These are phyloP conservation scores for Bombus huntii DNA, from an alignment of 1,140 invertebrate genomes.

Conservation along the genomic window DNA sequence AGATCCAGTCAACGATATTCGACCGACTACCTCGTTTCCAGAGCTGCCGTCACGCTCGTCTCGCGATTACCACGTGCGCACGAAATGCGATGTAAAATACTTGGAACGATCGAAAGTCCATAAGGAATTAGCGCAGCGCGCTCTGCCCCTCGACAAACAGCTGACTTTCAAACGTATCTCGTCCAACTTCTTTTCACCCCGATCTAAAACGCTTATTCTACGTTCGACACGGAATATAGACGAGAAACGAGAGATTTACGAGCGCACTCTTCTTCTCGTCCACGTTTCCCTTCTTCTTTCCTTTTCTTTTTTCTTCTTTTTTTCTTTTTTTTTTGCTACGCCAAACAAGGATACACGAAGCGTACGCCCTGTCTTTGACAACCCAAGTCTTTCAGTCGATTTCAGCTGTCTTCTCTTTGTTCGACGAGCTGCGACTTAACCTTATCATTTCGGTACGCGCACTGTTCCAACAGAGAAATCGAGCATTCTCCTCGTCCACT, in stretches of 20 bases:
- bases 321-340: background rate
- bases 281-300: too few species aligned
- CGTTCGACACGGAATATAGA: background rate
- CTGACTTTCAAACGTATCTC: slow-evolving; percentile 7
- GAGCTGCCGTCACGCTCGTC: background rate
- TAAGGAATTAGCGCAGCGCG: background rate
- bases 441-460: background rate
- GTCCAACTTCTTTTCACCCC: background rate
- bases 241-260: slow-evolving; percentile 32
- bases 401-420: background rate
- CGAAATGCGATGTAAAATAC: background rate
- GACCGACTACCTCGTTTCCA: background rate
- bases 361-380: slow-evolving; percentile 8
- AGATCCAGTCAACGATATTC: background rate
- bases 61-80: background rate
- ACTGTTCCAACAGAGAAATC: background rate
- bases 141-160: background rate
- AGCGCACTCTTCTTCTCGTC: background rate
- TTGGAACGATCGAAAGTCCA: background rate
- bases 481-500: too few species aligned
- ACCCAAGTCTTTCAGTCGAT: background rate
- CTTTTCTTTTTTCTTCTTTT: background rate
- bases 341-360: background rate
- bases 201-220: background rate
- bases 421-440: background rate